A percentile compares a stretch with the other conserved stretches of the same genome.
These are phyloP conservation scores for Lagopus leucura DNA, from an alignment of 2,113 vertebrate species.

Conservation along the genomic window DNA sequence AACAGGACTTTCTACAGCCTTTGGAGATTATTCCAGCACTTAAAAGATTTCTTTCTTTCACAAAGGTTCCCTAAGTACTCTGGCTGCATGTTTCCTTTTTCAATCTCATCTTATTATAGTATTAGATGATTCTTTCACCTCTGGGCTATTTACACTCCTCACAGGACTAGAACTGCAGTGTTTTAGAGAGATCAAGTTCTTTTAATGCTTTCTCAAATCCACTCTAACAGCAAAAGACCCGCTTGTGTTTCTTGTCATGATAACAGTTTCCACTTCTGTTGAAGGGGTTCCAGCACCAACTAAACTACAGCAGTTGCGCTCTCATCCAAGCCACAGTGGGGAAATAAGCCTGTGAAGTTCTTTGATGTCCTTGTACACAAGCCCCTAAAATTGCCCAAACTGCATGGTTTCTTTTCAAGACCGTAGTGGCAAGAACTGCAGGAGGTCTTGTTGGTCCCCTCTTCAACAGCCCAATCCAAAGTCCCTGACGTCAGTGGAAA, in stretches of 20 bases:
- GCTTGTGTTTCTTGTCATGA: not conserved
- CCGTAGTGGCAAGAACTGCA: not conserved
- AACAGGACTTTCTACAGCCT: not conserved
- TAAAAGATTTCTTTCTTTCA: slow-evolving; percentile 47
- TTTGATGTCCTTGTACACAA: not conserved
- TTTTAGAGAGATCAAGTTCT: not conserved
- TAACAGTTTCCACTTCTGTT: not conserved
- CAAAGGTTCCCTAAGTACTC: slow-evolving; percentile 1
- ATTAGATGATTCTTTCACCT: not conserved
- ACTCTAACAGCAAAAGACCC: not conserved
- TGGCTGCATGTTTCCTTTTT: slow-evolving; percentile 5
- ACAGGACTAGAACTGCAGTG: not conserved
- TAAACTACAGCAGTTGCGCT: not conserved
- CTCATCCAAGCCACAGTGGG: not conserved
- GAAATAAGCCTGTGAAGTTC: not conserved
- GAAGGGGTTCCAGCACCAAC: not conserved
- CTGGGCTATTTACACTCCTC: not conserved
- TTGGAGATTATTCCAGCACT: slow-evolving; percentile 24
- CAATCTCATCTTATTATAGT: not conserved
- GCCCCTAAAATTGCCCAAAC: not conserved
- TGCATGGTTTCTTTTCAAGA: not conserved
- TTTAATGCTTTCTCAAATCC: slow-evolving; percentile 6
- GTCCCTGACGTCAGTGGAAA: not conserved
- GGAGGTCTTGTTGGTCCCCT: not conserved
- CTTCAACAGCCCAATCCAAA: not conserved